These are phyloP conservation scores for Silurus asotus DNA, from an alignment of 2,113 vertebrate genomes.

Conservation along the genomic window DNA sequence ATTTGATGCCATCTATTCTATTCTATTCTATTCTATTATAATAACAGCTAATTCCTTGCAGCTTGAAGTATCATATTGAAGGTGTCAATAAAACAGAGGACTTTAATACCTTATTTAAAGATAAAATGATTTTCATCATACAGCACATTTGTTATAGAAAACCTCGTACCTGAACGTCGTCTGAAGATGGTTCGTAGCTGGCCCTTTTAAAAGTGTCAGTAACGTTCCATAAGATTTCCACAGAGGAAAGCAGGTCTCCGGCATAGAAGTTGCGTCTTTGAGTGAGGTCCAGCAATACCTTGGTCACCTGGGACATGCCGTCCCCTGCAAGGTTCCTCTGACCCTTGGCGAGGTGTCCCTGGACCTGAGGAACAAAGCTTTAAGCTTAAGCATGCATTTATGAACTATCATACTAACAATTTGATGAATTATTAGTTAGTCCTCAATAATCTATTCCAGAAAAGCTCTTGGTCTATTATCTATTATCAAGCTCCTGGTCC, in stretches of 20 bases:
- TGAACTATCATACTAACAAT: not conserved
- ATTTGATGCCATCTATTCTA: too few species aligned
- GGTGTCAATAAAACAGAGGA: not conserved
- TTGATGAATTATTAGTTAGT: not conserved
- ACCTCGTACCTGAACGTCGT: constrained; percentile 90
- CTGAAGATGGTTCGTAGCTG: constrained; percentile 93
- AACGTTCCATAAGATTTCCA: constrained; percentile 98
- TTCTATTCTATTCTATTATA: too few species aligned
- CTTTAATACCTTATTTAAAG: too few species aligned
- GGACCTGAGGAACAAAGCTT: constrained; percentile 80
- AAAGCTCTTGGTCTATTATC: not conserved
- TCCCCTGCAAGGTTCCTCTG: constrained; percentile 91
- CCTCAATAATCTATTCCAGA: not conserved
- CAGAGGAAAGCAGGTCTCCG: constrained; percentile 92
- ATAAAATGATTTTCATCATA: not conserved
- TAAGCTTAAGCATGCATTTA: constrained; percentile 55
- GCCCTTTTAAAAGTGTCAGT: constrained; percentile 97
- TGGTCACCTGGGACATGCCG: constrained; percentile 98
- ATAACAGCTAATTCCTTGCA: too few species aligned
- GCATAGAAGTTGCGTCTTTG: constrained; percentile 97
- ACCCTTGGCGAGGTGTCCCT: constrained; percentile 96
- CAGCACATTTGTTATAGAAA: not conserved
- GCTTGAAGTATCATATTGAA: not conserved
- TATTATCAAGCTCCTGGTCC: too few species aligned
- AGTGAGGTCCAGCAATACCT: constrained; percentile 93